phyloP scores from a whole-genome alignment of 1,140 invertebrate species.

The Bactericera cockerelli region DNA sequence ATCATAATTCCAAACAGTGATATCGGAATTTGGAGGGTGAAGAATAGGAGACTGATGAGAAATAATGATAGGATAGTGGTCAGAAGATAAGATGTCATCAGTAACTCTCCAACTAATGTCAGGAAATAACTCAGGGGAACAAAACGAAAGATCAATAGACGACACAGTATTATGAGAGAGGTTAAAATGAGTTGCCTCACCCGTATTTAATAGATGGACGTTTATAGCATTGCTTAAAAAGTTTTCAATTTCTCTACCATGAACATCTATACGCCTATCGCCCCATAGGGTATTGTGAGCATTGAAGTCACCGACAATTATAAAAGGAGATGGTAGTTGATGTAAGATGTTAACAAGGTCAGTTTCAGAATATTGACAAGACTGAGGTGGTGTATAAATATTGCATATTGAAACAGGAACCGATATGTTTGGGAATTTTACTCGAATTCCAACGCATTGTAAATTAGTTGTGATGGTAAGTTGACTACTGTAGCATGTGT shows the following conservation, averaged over 20 bases:
- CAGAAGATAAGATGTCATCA: not conserved
- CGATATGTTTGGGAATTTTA: not conserved
- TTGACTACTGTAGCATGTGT: not conserved
- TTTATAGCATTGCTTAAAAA: not conserved
- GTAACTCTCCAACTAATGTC: constrained; percentile 8
- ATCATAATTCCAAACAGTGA: no score
- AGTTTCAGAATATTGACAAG: not conserved
- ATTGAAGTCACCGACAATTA: constrained; percentile 26
- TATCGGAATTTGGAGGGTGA: no score
- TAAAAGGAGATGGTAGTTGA: constrained; percentile 25
- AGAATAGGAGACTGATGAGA: not conserved
- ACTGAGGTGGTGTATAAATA: not conserved
- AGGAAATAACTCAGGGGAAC: not conserved
- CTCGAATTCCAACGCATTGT: not conserved
- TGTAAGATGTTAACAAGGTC: constrained; percentile 22
- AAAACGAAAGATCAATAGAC: not conserved
- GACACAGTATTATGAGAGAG: not conserved
- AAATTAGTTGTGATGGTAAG: not conserved
- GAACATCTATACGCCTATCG: constrained; percentile 21
- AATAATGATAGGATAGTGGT: constrained; percentile 10
- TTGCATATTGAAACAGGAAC: not conserved
- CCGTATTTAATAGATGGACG: not conserved
- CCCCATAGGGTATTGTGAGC: constrained; percentile 26
- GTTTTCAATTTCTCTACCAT: constrained; percentile 22
- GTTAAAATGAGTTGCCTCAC: not conserved